Base-by-base conservation (phyloP, 2,888 invertebrate genomes). In the Abrostola tripartita region DNA sequence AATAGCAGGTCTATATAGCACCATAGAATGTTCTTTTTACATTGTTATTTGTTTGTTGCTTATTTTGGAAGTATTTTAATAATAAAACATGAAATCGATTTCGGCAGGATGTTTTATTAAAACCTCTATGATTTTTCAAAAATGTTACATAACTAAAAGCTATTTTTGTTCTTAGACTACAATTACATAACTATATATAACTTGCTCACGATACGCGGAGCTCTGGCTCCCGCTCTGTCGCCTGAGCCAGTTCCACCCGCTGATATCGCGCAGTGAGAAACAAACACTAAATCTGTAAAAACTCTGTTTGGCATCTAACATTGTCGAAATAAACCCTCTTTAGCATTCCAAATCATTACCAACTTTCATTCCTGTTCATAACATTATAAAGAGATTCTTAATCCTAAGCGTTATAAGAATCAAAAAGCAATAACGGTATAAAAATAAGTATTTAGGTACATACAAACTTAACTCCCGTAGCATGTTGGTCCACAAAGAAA, bases 21-120 rank as follows among this genome's bases (percentile, higher is more conserved):
- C 84, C 86, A 85, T 87, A 87, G 83, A 87, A 88, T 84, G 85
- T 89, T 88, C 88, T 88, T 91, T 89, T 92, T 92, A 93, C 86
- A 89, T 93, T 94, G 93, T 94, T 94, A 92, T 89, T 93, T 93
- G 92, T 93, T 94, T 94, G 94, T 94, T 94, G 94, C 94, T 94
- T 93, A 93, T 92, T 93, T 93, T 93, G 89, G 91, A 92, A 91
- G 90, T 92, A 92, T 93, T 93, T 93, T 88, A 88, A 90, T 90
- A 92, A 92, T 91, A 92, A 91, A 92, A 90, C 72, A 83, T 84
- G 74, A 90, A 91, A 90, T 84, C 80, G 77, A 88, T 86, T 85
- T 89, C 85, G 86, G 87, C 88, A 88, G 86, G 86, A 88, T 87
- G 86, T 92, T 93, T 92, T 90, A 91, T 92, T 92, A 84, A 87